Evolutionary conservation across 2,113 vertebrate species (phyloP).

Genomic region (Tenebrosternarchus preto): DNA sequence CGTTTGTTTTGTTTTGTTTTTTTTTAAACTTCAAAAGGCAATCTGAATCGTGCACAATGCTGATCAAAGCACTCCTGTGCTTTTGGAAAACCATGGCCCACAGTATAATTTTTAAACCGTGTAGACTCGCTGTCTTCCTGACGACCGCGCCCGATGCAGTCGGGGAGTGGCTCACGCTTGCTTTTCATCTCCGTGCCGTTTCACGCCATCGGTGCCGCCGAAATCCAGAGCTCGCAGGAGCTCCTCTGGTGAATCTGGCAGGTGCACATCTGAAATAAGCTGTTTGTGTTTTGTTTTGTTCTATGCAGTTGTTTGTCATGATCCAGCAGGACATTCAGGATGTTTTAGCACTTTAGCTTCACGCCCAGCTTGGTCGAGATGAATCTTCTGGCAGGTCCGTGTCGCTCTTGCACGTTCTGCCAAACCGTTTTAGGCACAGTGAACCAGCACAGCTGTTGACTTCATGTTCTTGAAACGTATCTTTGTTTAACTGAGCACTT

Average conservation of each 20-base stretch:
- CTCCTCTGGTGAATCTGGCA: neutral
- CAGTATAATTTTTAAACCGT: neutral
- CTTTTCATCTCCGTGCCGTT: neutral
- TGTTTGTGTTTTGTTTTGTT: neutral
- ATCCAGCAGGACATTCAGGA: neutral
- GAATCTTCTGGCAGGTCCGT: neutral
- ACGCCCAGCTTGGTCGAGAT: neutral
- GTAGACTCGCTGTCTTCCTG: too few relatives aligned
- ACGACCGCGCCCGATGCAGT: too few relatives aligned
- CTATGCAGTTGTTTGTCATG: neutral
- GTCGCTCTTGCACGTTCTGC: constrained; percentile 25
- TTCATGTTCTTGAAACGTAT: constrained; percentile 1
- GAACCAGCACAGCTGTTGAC: constrained; percentile 24
- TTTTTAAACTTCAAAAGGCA: neutral
- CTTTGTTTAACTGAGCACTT: constrained; percentile 1
- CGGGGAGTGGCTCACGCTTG: neutral
- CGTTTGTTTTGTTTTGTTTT: too few relatives aligned
- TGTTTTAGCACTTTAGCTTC: neutral
- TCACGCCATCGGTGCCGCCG: neutral
- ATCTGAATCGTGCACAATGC: neutral
- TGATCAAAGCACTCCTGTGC: neutral
- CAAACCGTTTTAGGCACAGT: neutral
- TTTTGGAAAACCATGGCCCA: neutral
- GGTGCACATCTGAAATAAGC: neutral
- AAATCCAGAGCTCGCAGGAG: neutral